Evolutionary conservation across 1,140 invertebrate species (phyloP), one percentile per base, ranked within the genome.

Genomic region (Cotesia vestalis): DNA sequence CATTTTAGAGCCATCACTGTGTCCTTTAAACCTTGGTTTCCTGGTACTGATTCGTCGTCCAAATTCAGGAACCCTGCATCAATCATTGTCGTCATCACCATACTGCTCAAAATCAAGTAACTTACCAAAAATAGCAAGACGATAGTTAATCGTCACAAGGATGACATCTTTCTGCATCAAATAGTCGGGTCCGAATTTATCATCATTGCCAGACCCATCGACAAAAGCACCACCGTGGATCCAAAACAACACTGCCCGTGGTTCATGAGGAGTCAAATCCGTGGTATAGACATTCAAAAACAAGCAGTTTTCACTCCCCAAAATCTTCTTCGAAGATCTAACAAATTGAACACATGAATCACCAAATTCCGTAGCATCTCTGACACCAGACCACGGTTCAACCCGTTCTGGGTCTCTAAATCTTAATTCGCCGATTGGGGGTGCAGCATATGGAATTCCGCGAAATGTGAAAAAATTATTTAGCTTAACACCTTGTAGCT

Each of bases 261-360:
- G 74, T 5, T 3, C 55, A 4, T 17, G 3, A 1, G 51, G 14
- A 9, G 73, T 73, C 59, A 84, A 76, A 17, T 70, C 40, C 71
- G 91, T 91, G 14, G 93, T 91, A 79, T 93, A 94, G 2, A 97
- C 90, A 80, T 96, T 96, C n/a, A 97, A 85, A 79, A 92, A 92
- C 4, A 97, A 88, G 78, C 95, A 96, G 80, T 97, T 94, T 86
- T 94, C 92, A 66, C 73, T 73, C 0, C 85, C 85, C 0, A 66
- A 0, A 5, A 80, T 4, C 35, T 61, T 1, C 0, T 60, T 68
- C 0, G 68, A 70, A 0, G 78, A 9, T 0, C 63, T 17, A 51
- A 79, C 71, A 0, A 70, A 1, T 27, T 86, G 91, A 1, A 86
- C 83, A 59, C 88, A 90, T 1, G 83, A 77, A 0, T 88, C 84